A percentile compares a stretch with the other conserved stretches of the same genome.
These are phyloP conservation scores for Cephus runcator DNA, from an alignment of 2,888 invertebrate genomes.

Conservation along the genomic window DNA sequence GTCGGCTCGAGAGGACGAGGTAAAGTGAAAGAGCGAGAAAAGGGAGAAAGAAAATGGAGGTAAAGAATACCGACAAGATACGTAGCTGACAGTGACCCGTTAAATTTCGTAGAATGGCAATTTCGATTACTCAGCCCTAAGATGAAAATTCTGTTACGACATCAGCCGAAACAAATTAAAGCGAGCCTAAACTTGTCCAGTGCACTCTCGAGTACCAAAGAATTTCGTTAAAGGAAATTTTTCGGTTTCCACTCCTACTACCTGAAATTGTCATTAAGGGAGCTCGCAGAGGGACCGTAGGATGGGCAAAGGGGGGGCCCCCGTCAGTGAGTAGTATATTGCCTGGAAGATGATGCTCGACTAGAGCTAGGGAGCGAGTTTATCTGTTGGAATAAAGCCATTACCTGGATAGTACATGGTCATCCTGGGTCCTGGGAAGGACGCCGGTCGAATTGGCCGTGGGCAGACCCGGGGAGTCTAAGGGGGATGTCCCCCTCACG, in stretches of 20 bases:
- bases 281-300: conserved; percentile 12
- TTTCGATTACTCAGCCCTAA: conserved; percentile 14
- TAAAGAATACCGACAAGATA: background rate
- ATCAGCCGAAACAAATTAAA: conserved; percentile 32
- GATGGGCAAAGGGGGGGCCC: conserved; percentile 7
- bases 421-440: conserved; percentile 40
- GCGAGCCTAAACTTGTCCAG: conserved; percentile 31
- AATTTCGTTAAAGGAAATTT: conserved; percentile 30
- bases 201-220: conserved; percentile 25
- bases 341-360: conserved; percentile 20
- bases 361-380: conserved; percentile 21
- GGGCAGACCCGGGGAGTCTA: conserved; percentile 16
- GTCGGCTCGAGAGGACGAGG: background rate
- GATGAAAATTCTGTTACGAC: conserved; percentile 39
- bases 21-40: background rate
- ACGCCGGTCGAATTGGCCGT: conserved; percentile 37
- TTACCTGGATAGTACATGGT: conserved; percentile 44
- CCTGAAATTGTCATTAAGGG: conserved; percentile 48
- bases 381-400: conserved; percentile 45
- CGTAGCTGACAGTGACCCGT: background rate
- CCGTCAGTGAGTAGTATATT: conserved; percentile 17
- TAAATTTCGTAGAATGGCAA: conserved; percentile 1
- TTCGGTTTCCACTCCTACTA: conserved; percentile 43
- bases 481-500: background rate
- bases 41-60: background rate